Percentiles rank a stretch among this genome's conserved stretches.
phyloP scores from a whole-genome alignment of 2,888 invertebrate species.

The Terebella lapidaria region DNA sequence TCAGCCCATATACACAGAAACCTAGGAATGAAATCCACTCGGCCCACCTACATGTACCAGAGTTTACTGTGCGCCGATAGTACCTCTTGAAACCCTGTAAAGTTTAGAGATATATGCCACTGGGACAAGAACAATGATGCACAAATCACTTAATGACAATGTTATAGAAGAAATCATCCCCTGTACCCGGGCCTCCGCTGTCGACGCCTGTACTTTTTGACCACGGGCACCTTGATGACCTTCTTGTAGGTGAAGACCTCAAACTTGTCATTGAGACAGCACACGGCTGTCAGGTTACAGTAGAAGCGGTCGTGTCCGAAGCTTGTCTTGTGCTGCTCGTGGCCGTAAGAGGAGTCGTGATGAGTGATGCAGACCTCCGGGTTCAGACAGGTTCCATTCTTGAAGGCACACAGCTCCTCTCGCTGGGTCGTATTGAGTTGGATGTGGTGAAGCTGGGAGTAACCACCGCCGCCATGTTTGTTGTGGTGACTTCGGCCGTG shows the following conservation, averaged over 20 bases:
- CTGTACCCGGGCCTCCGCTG: too few species aligned
- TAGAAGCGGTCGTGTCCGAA: not conserved
- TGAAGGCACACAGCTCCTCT: not conserved
- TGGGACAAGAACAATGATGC: too few species aligned
- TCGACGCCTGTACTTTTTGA: too few species aligned
- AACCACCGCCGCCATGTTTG: not conserved
- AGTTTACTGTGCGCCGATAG: too few species aligned
- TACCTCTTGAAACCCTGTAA: too few species aligned
- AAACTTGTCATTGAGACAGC: not conserved
- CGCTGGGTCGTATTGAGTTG: not conserved
- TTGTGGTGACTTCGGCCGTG: not conserved
- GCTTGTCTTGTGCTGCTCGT: not conserved
- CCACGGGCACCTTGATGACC: not conserved
- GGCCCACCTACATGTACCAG: too few species aligned
- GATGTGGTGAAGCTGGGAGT: not conserved
- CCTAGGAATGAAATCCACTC: too few species aligned
- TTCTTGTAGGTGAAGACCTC: not conserved
- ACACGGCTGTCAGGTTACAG: constrained; percentile 1
- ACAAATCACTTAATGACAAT: too few species aligned
- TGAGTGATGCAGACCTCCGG: not conserved
- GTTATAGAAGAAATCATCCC: too few species aligned
- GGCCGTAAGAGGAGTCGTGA: not conserved
- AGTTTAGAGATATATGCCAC: too few species aligned
- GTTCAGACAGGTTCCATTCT: not conserved
- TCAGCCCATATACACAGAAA: too few species aligned